Conservation (phyloP, 2,888 invertebrate genomes). For the Syrista parreyssii region DNA sequence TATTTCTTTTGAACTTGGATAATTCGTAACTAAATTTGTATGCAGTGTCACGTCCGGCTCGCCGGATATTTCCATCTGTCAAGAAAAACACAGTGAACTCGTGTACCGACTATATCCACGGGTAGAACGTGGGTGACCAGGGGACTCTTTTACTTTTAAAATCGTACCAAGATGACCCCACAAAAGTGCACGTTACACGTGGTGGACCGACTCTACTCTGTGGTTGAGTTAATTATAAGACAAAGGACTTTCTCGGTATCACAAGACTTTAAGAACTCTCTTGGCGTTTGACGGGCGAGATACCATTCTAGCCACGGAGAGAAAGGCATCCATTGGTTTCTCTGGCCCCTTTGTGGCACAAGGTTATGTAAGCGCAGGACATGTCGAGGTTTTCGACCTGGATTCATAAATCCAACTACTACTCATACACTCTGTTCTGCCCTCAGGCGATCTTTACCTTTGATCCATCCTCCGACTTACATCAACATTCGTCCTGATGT, state of each 20-base stretch:
- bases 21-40: neutral
- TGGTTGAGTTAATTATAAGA: neutral
- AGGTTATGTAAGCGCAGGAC: conserved; percentile 45
- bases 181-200: neutral
- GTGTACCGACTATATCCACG: neutral
- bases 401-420: conserved; percentile 31
- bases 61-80: neutral
- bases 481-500: neutral
- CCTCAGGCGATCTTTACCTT: neutral
- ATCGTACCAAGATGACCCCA: neutral
- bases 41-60: neutral
- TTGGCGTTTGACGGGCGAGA: neutral
- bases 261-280: neutral
- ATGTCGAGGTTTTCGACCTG: conserved; percentile 47
- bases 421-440: neutral
- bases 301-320: conserved; percentile 26
- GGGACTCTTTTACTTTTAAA: neutral
- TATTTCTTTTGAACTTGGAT: too few species aligned
- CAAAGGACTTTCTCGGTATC: neutral
- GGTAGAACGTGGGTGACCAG: neutral
- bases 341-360: conserved; percentile 48
- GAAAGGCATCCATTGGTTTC: conserved; percentile 47
- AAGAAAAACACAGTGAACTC: neutral
- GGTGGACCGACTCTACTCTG: too few species aligned
- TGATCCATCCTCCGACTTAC: conserved; percentile 42